These are phyloP conservation scores for Buathra laborator DNA, from an alignment of 2,888 invertebrate genomes.

Conservation along the genomic window DNA sequence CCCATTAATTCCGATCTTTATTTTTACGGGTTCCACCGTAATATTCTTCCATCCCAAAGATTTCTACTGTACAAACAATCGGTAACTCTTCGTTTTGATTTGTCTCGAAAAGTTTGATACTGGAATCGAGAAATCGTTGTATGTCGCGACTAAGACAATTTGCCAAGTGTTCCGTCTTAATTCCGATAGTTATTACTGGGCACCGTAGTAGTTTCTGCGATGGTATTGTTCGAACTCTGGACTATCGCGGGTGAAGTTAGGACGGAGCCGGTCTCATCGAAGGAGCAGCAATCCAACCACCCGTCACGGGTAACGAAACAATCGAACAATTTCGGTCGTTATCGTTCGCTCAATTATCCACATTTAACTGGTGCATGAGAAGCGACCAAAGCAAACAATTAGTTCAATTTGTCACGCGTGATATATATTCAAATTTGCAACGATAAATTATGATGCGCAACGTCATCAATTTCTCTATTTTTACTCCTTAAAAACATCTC, in stretches of 20 bases:
- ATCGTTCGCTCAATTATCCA: conserved; percentile 5
- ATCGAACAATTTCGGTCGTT: conserved; percentile 13
- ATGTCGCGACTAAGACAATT: neutral
- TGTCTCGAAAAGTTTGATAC: neutral
- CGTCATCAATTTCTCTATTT: neutral
- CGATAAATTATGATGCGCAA: neutral
- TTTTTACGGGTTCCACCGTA: no score
- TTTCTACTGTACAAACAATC: no score
- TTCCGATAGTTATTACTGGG: neutral
- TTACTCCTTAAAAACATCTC: no score
- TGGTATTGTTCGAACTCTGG: neutral
- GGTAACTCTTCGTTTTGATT: neutral
- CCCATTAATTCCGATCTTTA: neutral
- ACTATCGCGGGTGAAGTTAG: neutral
- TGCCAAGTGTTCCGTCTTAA: neutral
- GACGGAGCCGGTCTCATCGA: neutral
- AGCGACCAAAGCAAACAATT: neutral
- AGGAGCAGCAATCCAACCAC: neutral
- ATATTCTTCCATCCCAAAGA: no score
- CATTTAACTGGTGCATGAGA: neutral
- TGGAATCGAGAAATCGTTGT: neutral
- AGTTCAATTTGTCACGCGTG: neutral
- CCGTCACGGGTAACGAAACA: neutral
- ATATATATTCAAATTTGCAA: neutral
- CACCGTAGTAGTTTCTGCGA: neutral